Evolutionary conservation across 2,797 vertebrate genomes (phyloP), one percentile per base, ranked within the genome.

Genomic region (Microctenopoma lineatum): DNA sequence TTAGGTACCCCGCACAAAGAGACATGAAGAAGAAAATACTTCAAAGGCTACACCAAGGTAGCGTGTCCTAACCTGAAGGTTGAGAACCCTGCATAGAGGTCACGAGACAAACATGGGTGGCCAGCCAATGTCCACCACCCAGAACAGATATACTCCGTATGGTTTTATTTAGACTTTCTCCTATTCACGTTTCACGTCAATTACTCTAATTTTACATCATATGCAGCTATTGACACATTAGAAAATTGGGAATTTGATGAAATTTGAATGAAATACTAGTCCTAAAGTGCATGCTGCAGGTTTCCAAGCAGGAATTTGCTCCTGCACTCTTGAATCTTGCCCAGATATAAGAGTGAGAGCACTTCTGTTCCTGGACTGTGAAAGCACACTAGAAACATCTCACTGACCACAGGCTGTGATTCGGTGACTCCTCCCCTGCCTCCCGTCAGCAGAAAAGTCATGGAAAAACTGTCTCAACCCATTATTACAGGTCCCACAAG

Each of bases 341-440:
- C 65, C 55, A 14, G 60, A 80, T 15, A 66, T 50, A 48, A 53
- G 45, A 72, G 46, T 74, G 46, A 47, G 57, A 54, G 71, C 13
- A 47, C 59, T 67, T 58, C 59, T 64, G 54, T 25, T 75, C 51
- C 61, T 18, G 11, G 39, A 70, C 73, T 39, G 73, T 52, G 75
- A 80, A 65, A 38, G n/a, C 60, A 59, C 36, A 38, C 54, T 27
- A n/a, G 12, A 85, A 66, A 77, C 63, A 81, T 83, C 77, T 74
- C 69, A 21, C 41, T 67, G 61, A 85, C 83, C 78, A 74, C 75
- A 76, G 79, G 59, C 75, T 75, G 60, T 57, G 61, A 76, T 74
- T 79, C 53, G 48, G 29, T 60, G 75, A 68, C 84, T 83, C 81
- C 81, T 79, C 82, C 79, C 77, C 79, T 38, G 60, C 14, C 53